Evolutionary conservation across 2,888 invertebrate genomes (phyloP), one percentile per base, ranked within the genome.

Genomic region (Ophion costatus): DNA sequence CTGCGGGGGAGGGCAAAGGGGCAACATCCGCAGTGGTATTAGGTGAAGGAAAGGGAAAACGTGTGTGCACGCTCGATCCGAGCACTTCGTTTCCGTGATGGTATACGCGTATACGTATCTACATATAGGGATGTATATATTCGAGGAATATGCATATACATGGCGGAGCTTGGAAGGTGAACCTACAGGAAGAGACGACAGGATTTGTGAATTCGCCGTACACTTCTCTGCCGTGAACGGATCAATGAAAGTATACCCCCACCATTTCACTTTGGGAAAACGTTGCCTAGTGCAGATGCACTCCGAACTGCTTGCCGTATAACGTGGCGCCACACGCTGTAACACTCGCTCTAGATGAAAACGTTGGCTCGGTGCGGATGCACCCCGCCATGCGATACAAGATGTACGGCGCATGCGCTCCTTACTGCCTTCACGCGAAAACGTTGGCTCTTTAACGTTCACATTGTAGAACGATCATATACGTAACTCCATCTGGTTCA

Each of bases 171-270:
- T 66, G 70, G 45, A 69, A 80, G 70, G 77, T 80, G 57, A 86
- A 77, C 69, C 77, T 80, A 75, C 71, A 56, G 80, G 69, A 82
- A 73, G 51, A 73, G 74, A 81, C 84, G 86, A 77, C 87, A 89
- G 90, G 89, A 88, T 91, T 90, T 80, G 90, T 88, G 87, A 90
- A 89, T 88, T 84, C 89, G 88, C 69, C 69, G 77, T 67, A 67
- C 75, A 88, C 90, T 90, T 91, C 90, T 90, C 90, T 91, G 88
- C 90, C 90, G 88, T 88, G 89, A 89, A 90, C 86, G 93, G 93
- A 93, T 93, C 93, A 93, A 93, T 93, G 93, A 93, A 92, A 93
- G 91, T 91, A 86, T 90, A 90, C 91, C 86, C 77, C 77, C 77
- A 67, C 77, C 77, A 11, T 57, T 22, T 11, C 22, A 57, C 63